A percentile compares a stretch with the other conserved stretches of the same genome.
These are phyloP conservation scores for Cathartes aura DNA, from an alignment of 2,113 vertebrate genomes.

Conservation along the genomic window DNA sequence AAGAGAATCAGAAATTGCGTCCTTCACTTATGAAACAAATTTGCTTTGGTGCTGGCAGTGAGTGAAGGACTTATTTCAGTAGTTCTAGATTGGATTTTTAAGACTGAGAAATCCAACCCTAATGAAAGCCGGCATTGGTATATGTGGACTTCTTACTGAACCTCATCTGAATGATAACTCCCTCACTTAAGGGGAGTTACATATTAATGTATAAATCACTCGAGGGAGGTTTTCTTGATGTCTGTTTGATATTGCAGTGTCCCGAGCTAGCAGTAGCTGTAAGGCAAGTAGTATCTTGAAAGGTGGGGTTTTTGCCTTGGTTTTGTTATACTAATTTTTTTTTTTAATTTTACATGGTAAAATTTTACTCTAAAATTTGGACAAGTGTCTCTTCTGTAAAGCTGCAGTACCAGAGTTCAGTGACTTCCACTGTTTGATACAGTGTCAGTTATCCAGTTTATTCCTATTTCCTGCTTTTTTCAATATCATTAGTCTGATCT, in stretches of 20 bases:
- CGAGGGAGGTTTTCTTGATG: not conserved
- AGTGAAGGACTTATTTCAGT: not conserved
- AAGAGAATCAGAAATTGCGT: not conserved
- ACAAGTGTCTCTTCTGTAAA: not conserved
- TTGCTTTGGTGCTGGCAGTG: not conserved
- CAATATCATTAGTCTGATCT: slow-evolving; percentile 15
- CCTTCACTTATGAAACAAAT: not conserved
- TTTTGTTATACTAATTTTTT: not conserved
- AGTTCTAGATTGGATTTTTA: not conserved
- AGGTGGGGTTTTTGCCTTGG: not conserved
- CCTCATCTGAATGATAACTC: not conserved
- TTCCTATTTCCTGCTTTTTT: slow-evolving; percentile 16
- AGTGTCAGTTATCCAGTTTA: slow-evolving; percentile 2
- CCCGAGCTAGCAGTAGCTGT: not conserved
- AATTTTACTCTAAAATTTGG: not conserved
- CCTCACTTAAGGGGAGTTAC: not conserved
- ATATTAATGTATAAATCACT: not conserved
- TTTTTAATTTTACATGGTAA: not conserved
- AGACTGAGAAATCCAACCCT: not conserved
- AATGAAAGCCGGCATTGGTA: not conserved
- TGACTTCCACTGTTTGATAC: not conserved
- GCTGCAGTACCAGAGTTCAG: not conserved
- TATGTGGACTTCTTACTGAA: not conserved
- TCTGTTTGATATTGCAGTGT: not conserved
- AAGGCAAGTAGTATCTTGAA: not conserved